phyloP scores from a whole-genome alignment of 1,140 invertebrate species.

The Atta cephalotes region DNA sequence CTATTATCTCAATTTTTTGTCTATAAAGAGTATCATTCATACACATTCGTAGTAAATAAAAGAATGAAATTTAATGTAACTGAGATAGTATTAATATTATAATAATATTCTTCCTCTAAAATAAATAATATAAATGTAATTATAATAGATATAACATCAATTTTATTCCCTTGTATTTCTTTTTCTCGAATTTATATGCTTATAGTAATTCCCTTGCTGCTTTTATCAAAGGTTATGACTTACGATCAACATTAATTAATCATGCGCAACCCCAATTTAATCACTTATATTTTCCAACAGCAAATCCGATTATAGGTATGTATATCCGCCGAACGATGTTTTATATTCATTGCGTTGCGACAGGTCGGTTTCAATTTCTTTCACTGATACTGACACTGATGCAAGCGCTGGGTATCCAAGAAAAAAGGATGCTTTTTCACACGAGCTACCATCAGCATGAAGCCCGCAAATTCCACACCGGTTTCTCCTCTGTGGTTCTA shows the following conservation, averaged over 20 bases:
- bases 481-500: constrained; percentile 38
- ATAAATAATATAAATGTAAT: background rate
- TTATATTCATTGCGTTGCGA: constrained; percentile 42
- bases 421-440: constrained; percentile 58
- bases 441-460: constrained; percentile 13
- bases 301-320: constrained; percentile 38
- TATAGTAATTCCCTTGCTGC: background rate
- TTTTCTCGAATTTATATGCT: background rate
- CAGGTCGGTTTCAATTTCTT: constrained; percentile 60
- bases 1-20: background rate
- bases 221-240: background rate
- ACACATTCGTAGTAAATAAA: background rate
- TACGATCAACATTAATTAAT: constrained; percentile 50
- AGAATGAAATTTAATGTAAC: background rate
- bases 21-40: background rate
- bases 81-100: background rate
- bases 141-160: background rate
- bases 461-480: constrained; percentile 58
- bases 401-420: constrained; percentile 33
- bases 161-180: background rate
- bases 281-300: constrained; percentile 13
- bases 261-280: constrained; percentile 21
- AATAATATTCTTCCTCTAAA: background rate
- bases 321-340: constrained; percentile 30
- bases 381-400: constrained; percentile 39